Conservation (phyloP, 2,797 vertebrate species). For the Selene dorsalis region DNA sequence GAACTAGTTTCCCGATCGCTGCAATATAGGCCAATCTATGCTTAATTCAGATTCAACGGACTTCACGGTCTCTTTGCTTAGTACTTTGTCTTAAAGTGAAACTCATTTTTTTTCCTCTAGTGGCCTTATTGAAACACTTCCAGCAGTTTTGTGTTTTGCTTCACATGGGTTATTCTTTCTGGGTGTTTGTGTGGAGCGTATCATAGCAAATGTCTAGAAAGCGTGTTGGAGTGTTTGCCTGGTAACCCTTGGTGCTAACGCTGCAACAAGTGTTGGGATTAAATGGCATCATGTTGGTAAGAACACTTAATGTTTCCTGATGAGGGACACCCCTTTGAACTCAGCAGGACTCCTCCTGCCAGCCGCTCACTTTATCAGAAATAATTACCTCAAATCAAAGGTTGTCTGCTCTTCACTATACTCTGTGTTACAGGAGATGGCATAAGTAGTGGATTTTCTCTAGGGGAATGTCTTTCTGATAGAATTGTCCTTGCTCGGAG, state of each 20-base stretch:
- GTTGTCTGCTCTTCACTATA: conserved; percentile 44
- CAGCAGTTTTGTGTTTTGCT: conserved; percentile 53
- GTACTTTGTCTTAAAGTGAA: conserved; percentile 69
- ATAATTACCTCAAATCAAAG: conserved; percentile 63
- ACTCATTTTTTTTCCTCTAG: conserved; percentile 42
- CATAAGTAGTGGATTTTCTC: conserved; percentile 19
- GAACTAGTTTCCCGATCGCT: conserved; percentile 74
- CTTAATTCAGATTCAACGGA: conserved; percentile 82
- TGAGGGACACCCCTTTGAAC: conserved; percentile 82
- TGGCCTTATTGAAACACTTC: conserved; percentile 32
- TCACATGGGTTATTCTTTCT: conserved; percentile 33
- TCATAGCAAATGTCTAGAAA: conserved; percentile 55
- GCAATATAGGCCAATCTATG: conserved; percentile 86
- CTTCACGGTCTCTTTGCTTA: conserved; percentile 60
- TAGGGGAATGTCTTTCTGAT: conserved; percentile 15
- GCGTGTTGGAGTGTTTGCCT: conserved; percentile 69
- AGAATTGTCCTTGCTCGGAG: background rate
- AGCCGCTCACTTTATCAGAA: conserved; percentile 68
- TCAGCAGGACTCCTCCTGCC: conserved; percentile 65
- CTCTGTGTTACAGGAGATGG: conserved; percentile 18
- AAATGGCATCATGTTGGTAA: conserved; percentile 81
- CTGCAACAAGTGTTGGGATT: conserved; percentile 74
- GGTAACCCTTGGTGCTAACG: conserved; percentile 74
- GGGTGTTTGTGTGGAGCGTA: conserved; percentile 52
- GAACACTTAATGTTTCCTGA: conserved; percentile 75